phyloP scores from a whole-genome alignment of 2,888 invertebrate genomes.

The Drosophila birchii region DNA sequence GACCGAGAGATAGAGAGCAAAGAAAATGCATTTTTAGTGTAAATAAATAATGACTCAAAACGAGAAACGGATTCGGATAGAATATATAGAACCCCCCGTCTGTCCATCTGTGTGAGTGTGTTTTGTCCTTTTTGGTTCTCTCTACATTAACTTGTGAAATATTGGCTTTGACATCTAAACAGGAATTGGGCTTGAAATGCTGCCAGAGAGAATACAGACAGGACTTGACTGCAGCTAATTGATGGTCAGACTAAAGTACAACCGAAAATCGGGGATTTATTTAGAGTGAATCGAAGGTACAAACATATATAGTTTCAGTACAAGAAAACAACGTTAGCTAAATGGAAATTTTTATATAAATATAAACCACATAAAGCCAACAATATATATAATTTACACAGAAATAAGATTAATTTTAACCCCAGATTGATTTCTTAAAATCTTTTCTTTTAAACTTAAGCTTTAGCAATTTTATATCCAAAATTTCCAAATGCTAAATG shows the following conservation, averaged over 20 bases:
- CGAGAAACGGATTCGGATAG: slow-evolving; percentile 40
- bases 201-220: slow-evolving; percentile 32
- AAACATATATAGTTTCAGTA: background rate
- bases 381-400: background rate
- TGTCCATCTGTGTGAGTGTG: background rate
- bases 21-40: slow-evolving; percentile 78
- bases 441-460: background rate
- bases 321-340: background rate
- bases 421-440: no score
- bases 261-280: background rate
- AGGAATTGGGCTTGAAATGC: slow-evolving; percentile 47
- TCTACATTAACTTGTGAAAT: slow-evolving; percentile 37
- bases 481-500: no score
- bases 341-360: background rate
- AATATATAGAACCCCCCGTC: slow-evolving; percentile 4
- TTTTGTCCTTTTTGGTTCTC: background rate
- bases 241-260: slow-evolving; percentile 17
- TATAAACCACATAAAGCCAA: no score
- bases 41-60: slow-evolving; percentile 78
- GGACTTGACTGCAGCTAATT: slow-evolving; percentile 28
- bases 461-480: background rate
- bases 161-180: slow-evolving; percentile 43
- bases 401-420: background rate
- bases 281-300: background rate
- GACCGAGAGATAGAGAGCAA: slow-evolving; percentile 44